A percentile compares a stretch with the other conserved stretches of the same genome.
Conservation (phyloP, 1,140 invertebrate species). For the Euwallacea fornicatus region DNA sequence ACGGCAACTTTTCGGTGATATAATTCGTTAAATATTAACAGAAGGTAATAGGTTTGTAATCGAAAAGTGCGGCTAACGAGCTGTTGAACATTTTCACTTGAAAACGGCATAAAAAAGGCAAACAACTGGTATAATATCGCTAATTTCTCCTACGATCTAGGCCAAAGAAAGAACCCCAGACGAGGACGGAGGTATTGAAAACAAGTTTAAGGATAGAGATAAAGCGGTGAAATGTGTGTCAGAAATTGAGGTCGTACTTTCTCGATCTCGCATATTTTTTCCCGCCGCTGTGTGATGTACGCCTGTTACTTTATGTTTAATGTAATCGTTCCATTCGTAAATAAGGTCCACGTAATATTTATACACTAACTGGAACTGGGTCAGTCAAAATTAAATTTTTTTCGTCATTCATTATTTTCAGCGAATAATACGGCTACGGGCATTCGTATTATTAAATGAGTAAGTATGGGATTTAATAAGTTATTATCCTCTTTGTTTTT, state of each 20-base stretch:
- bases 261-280: constrained; percentile 41
- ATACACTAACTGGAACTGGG: constrained; percentile 35
- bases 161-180: constrained; percentile 45
- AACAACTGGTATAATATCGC: constrained; percentile 41
- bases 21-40: constrained; percentile 35
- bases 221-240: constrained; percentile 47
- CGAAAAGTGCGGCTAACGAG: constrained; percentile 36
- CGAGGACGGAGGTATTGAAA: constrained; percentile 38
- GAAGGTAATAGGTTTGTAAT: constrained; percentile 32
- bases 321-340: constrained; percentile 36
- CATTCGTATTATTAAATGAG: too few relatives aligned
- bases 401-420: constrained; percentile 3
- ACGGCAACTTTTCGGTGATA: constrained; percentile 38
- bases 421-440: too few relatives aligned
- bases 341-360: constrained; percentile 39
- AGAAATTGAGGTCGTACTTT: constrained; percentile 47
- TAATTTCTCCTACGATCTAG: constrained; percentile 47
- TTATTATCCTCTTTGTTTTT: too few relatives aligned
- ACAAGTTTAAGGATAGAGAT: constrained; percentile 40
- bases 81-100: constrained; percentile 41
- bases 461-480: too few relatives aligned
- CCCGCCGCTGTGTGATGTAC: constrained; percentile 23
- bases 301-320: constrained; percentile 38
- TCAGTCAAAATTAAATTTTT: constrained; percentile 16
- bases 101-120: constrained; percentile 43